Evolutionary conservation across 2,797 vertebrate species (phyloP), one percentile per base, ranked within the genome.

Genomic region (Pipistrellus pipistrellus): DNA sequence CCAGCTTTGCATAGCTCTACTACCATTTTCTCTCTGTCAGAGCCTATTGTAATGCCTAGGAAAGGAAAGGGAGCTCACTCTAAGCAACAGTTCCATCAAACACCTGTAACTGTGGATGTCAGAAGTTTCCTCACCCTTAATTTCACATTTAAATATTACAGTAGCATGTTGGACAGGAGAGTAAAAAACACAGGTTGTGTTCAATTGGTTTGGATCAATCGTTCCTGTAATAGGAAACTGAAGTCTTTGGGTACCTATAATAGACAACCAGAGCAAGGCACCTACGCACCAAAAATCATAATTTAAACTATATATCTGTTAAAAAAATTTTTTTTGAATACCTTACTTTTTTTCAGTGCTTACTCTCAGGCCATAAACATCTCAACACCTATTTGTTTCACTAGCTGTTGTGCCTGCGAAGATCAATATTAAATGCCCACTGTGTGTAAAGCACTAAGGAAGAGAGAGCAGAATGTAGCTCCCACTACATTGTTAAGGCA

Each of bases 111-210:
- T 48, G 5, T 71, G 13, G 30, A 53, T 55, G 14, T 78, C 85
- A 93, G 48, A 53, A 35, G 27, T 20, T 8, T n/a, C 66, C 59
- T 86, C 48, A 72, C 72, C 73, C 55, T 84, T 84, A 77, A 57
- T 51, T 82, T 62, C 68, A 87, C 53, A 21, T 64, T 91, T 66
- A 59, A 73, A 72, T 84, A 77, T 25, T 3, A n/a, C 21, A 30
- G n/a, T 32, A 69, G 62, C 10, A 1, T 72, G 27, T 80, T 77
- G 46, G 81, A 21, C 25, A 35, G 25, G 62, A 35, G 89, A 73
- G 71, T 95, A 35, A 48, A 69, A 90, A 94, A 71, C 46, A 77
- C 2, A 27, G 87, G 76, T 93, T 35, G 25, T 71, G 84, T 78
- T 86, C 35, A 41, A 0, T 64, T 88, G 48, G 27, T 80, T 82